Evolutionary conservation across 2,113 vertebrate species (phyloP), one percentile per base, ranked within the genome.

Genomic region (Struthidea cinerea): DNA sequence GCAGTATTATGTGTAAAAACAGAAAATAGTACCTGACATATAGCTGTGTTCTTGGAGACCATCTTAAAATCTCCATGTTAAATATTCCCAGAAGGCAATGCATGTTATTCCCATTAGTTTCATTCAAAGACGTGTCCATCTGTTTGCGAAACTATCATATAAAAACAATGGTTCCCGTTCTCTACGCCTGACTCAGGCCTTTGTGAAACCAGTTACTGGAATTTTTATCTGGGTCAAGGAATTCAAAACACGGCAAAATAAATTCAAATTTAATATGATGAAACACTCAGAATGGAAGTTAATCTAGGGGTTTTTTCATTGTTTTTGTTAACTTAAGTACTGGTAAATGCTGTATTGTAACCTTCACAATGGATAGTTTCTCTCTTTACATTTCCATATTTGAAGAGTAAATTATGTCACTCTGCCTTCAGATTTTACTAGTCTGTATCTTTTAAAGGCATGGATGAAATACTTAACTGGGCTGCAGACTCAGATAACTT

Each of bases 181-280:
- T 91, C 74, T 59, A 33, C 71, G 74, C 35, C 35, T 71, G 53
- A 56, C 47, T 92, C 56, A 89, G 37, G 44, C 61, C 26, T 89
- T 89, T 93, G 74, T 61, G 74, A 96, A 96, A 80, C 28, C 46
- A 73, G 57, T 94, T 87, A 91, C 84, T 69, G 70, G 55, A 87
- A 89, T 76, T 91, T 89, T 87, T 73, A 33, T 96, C 84, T 87
- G 37, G 28, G 39, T 57, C 64, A 93, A 93, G 32, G 37, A 95
- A 89, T 94, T 95, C 50, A 79, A 93, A 89, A 27, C 28, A 75
- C 11, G 6, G 35, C n/a, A 89, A 28, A 87, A 76, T 35, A 89
- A 87, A 61, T 76, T 75, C 32, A 87, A 64, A 60, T 65, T 85
- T n/a, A 55, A 57, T 79, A 73, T 87, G 67, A 57, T 61, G 47